Evolutionary conservation across 2,797 vertebrate genomes (phyloP).

Genomic region (Paramormyrops hopkinsi): DNA sequence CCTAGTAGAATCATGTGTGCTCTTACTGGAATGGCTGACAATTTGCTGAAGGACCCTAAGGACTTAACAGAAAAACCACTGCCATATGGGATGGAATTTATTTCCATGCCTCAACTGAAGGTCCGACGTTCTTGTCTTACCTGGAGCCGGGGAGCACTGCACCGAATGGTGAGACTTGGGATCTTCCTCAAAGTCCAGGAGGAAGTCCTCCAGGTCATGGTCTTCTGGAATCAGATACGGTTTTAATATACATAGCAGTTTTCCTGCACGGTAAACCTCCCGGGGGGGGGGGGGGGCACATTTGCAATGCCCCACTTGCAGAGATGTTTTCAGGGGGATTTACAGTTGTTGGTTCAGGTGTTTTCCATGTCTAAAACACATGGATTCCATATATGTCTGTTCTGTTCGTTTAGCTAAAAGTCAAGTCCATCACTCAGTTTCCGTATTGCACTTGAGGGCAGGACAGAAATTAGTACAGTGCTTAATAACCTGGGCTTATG

Average conservation of each 20-base stretch:
- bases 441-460: neutral
- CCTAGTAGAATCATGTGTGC: neutral
- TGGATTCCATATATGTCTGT: neutral
- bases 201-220: slow-evolving; percentile 78
- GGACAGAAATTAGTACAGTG: neutral
- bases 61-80: neutral
- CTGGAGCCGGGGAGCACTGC: slow-evolving; percentile 83
- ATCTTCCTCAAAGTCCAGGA: slow-evolving; percentile 81
- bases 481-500: neutral
- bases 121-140: slow-evolving; percentile 49
- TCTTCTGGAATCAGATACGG: slow-evolving; percentile 60
- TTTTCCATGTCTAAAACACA: neutral
- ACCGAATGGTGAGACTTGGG: slow-evolving; percentile 71
- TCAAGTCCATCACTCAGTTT: neutral
- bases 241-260: slow-evolving; percentile 4
- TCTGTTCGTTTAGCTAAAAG: neutral
- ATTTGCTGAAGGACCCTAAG: neutral
- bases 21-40: neutral
- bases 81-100: neutral
- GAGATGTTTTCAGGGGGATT: neutral
- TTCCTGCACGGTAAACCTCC: neutral
- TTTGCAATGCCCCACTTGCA: neutral
- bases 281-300: neutral
- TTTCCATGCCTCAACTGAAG: neutral
- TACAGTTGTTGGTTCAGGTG: neutral